Conservation (phyloP, 2,888 invertebrate species). For the Amblyjoppa fuscipennis region DNA sequence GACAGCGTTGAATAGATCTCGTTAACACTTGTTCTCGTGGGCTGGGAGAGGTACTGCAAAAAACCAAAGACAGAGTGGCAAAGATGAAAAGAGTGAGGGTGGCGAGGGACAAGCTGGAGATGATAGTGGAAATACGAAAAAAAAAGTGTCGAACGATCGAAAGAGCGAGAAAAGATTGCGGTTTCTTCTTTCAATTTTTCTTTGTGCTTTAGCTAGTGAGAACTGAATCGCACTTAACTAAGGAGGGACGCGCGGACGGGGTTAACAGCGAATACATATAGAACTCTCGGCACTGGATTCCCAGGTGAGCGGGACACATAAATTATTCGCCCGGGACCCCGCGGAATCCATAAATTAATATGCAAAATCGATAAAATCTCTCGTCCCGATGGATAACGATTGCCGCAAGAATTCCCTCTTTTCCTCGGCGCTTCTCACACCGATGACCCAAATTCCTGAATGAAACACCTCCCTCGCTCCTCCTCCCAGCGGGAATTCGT, state of each 20-base stretch:
- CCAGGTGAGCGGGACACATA: background rate
- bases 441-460: slow-evolving; percentile 25
- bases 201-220: background rate
- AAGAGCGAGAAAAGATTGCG: background rate
- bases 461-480: background rate
- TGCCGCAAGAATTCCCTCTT: background rate
- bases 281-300: background rate
- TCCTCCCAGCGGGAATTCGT: slow-evolving; percentile 31
- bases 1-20: slow-evolving; percentile 52
- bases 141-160: background rate
- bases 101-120: background rate
- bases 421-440: background rate
- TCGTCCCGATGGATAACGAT: background rate
- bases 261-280: background rate
- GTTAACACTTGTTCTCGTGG: slow-evolving; percentile 47
- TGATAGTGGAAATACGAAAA: background rate
- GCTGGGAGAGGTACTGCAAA: background rate
- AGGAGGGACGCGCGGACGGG: background rate
- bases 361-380: background rate
- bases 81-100: slow-evolving; percentile 12
- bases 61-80: slow-evolving; percentile 17
- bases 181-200: background rate
- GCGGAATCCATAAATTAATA: background rate
- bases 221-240: background rate
- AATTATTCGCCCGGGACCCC: background rate